A percentile compares a stretch with the other conserved stretches of the same genome.
These are phyloP conservation scores for Xylophagus ater DNA, from an alignment of 2,888 invertebrate genomes.

Conservation along the genomic window DNA sequence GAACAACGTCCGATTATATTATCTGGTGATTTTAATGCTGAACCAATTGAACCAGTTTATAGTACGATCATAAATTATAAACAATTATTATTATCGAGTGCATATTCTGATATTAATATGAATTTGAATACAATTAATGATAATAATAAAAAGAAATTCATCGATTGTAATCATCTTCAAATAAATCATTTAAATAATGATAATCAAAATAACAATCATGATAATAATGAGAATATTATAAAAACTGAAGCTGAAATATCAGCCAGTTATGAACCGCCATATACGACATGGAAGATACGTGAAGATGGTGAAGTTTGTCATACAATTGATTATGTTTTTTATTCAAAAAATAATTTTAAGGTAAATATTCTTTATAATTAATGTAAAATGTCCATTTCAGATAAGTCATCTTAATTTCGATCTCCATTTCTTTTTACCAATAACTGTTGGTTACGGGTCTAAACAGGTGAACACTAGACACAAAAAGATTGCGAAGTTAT, in stretches of 20 bases:
- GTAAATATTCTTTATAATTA: conserved; percentile 35
- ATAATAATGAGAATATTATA: background rate
- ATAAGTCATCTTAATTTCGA: background rate
- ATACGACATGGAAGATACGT: conserved; percentile 66
- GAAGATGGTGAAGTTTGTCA: conserved; percentile 60
- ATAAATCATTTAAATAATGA: no score
- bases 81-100: conserved; percentile 40
- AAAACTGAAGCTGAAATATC: conserved; percentile 25
- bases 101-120: conserved; percentile 41
- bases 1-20: conserved; percentile 48
- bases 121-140: conserved; percentile 16
- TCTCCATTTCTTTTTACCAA: background rate
- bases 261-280: conserved; percentile 49
- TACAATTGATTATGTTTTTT: conserved; percentile 66
- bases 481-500: no score
- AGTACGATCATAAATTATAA: conserved; percentile 43
- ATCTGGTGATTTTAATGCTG: conserved; percentile 69
- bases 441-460: no score
- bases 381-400: no score
- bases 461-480: no score
- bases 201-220: conserved; percentile 8
- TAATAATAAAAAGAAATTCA: conserved; percentile 9
- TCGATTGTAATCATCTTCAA: no score
- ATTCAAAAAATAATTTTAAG: conserved; percentile 45
- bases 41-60: conserved; percentile 59